Conservation (phyloP, 2,888 invertebrate species). For the Operophtera brumata region DNA sequence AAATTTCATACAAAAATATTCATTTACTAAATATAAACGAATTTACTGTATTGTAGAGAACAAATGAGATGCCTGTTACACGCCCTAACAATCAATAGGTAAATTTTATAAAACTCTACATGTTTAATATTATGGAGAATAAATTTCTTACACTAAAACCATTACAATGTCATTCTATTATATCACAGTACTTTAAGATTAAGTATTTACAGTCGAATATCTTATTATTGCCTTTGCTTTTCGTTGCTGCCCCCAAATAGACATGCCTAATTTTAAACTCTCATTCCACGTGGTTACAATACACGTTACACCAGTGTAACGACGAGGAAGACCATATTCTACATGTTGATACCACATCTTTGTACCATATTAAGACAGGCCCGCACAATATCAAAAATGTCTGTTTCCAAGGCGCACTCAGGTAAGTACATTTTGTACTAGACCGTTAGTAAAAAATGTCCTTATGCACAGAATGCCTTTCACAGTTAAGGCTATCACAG, state of each 20-base stretch:
- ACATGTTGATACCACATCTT: too few relatives aligned
- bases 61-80: conserved; percentile 1
- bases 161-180: conserved; percentile 49
- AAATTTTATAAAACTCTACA: conserved; percentile 38
- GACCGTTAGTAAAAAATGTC: too few relatives aligned
- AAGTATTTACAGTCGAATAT: conserved; percentile 40
- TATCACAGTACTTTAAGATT: conserved; percentile 51
- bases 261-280: too few relatives aligned
- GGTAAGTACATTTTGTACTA: too few relatives aligned
- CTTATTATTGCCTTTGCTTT: conserved; percentile 28
- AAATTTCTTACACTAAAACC: conserved; percentile 37
- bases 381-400: too few relatives aligned
- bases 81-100: conserved; percentile 22
- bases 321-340: too few relatives aligned
- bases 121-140: conserved; percentile 33
- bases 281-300: too few relatives aligned
- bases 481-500: too few relatives aligned
- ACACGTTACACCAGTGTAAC: too few relatives aligned
- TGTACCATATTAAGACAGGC: too few relatives aligned
- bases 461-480: too few relatives aligned
- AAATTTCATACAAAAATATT: not conserved
- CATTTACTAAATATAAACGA: not conserved
- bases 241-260: not conserved
- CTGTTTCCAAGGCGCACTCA: too few relatives aligned
- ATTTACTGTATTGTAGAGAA: not conserved